Base-by-base conservation (phyloP, 2,888 invertebrate genomes). In the Scaptomyza parva region DNA sequence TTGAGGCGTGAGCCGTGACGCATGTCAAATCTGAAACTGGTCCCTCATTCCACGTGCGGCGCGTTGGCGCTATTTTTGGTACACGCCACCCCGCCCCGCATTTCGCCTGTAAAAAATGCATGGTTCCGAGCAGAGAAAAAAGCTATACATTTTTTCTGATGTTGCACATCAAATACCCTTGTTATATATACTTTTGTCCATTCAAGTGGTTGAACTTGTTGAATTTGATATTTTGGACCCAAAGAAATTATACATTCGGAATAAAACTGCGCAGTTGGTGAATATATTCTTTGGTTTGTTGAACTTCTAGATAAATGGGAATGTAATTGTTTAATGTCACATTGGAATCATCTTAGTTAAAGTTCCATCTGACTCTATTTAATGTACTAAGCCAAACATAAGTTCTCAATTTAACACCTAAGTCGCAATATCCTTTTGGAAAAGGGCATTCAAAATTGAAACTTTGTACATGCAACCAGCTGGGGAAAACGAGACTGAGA, bases 1-100 rank as follows among this genome's bases (percentile, higher is more conserved):
- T 54, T 35, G 54, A 26, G 64, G 44, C 63, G 53, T 71, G 64
- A 71, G 60, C 60, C 54, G 59, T 76, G 75, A 77, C 75, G 75
- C 75, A 77, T 72, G 68, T 77, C 78, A 72, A 72, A 68, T 77
- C 68, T 77, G 68, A 68, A 73, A 75, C 73, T 59, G 47, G 18
- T 41, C 39, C 55, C 40, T 26, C 54, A 41, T 45, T 33, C 58
- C 71, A 76, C 58, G 58, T 61, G 65, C 51, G 26, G 22, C 44
- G 22, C 45, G 45, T 54, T 76, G 43, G 61, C 48, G 76, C 73
- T 76, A 74, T 74, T 74, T 74, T 74, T 59, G 9, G 66, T 48
- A 44, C 33, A 8, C 57, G 40, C 37, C 40, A 60, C 53, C 22
- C 53, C 60, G 35, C 30, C 40, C 63, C 53, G 28, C 52, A 24